These are phyloP conservation scores for Drosophila emarginata DNA, from an alignment of 2,888 invertebrate genomes.

Conservation along the genomic window DNA sequence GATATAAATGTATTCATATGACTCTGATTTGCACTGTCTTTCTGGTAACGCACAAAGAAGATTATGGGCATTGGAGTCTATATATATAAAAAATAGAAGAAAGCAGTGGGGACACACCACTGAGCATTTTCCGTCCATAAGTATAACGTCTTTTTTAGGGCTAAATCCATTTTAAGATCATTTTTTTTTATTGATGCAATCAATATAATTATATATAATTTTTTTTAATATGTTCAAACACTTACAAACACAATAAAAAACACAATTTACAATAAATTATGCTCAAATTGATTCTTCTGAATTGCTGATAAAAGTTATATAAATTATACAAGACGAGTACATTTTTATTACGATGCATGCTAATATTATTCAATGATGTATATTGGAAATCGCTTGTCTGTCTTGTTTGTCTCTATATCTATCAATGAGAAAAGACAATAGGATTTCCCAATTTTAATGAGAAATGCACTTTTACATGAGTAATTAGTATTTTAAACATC, in stretches of 20 bases:
- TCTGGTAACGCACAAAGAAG: background rate
- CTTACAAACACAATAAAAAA: conserved; percentile 14
- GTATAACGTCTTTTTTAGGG: background rate
- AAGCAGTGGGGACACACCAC: background rate
- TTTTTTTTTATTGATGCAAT: conserved; percentile 5
- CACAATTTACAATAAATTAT: conserved; percentile 16
- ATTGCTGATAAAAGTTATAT: conserved; percentile 33
- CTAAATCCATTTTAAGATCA: background rate
- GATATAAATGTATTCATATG: background rate
- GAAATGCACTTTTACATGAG: background rate
- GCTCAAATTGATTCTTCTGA: conserved; percentile 51
- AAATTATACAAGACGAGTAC: conserved; percentile 10
- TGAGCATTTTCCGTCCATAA: conserved; percentile 11
- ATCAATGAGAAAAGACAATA: conserved; percentile 11
- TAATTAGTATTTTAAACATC: conserved; percentile 10
- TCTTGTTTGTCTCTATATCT: conserved; percentile 7
- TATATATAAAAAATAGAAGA: too few species aligned
- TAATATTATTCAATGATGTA: background rate
- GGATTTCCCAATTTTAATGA: background rate
- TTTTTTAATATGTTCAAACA: conserved; percentile 10
- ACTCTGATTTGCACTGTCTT: background rate
- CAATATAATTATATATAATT: background rate
- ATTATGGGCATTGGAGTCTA: background rate
- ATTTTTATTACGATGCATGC: conserved; percentile 23
- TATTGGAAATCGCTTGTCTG: background rate